Percentiles rank a stretch among this genome's conserved stretches.
These are phyloP conservation scores for Psammodynastes pulverulentus DNA, from an alignment of 2,113 vertebrate genomes.

Conservation along the genomic window DNA sequence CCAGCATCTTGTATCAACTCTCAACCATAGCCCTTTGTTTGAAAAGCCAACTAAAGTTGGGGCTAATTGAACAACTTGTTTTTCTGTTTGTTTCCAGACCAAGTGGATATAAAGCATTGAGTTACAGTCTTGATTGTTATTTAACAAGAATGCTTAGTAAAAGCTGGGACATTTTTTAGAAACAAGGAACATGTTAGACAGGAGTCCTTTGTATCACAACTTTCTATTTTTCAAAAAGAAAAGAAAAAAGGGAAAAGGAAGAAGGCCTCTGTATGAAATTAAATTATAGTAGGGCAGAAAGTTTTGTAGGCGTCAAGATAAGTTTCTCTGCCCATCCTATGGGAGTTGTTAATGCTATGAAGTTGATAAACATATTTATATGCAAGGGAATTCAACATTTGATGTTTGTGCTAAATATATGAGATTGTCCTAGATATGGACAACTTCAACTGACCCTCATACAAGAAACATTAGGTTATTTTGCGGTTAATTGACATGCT, in stretches of 20 bases:
- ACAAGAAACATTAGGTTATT: not conserved
- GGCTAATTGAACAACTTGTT: not conserved
- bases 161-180: not conserved
- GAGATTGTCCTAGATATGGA: not conserved
- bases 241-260: not conserved
- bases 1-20: not conserved
- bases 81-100: not conserved
- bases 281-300: not conserved
- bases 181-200: not conserved
- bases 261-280: not conserved
- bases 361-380: slow-evolving; percentile 4
- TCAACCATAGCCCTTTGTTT: not conserved
- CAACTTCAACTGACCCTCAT: not conserved
- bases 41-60: not conserved
- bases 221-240: not conserved
- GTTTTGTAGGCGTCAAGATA: not conserved
- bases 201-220: not conserved
- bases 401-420: slow-evolving; percentile 16
- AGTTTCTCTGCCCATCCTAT: not conserved
- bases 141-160: not conserved
- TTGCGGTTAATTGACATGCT: not conserved
- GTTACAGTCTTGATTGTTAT: not conserved
- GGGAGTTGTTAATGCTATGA: not conserved
- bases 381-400: not conserved
- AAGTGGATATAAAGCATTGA: not conserved